Conservation (phyloP, 92 coral and sea anemone genomes). For the Diadumene lineata region DNA sequence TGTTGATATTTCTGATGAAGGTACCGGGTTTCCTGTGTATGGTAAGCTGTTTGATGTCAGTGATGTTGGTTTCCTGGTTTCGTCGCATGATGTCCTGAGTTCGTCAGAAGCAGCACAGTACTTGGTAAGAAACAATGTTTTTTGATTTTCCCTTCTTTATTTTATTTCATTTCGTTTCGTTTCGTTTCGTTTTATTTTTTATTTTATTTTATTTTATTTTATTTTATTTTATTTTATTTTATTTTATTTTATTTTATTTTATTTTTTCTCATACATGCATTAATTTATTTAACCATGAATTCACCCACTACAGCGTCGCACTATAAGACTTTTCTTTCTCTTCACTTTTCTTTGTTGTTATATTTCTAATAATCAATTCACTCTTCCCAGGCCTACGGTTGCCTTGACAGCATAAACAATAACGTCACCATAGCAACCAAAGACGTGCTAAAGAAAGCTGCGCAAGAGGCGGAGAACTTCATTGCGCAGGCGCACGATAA, state of each 20-base stretch:
- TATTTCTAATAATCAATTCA: not conserved
- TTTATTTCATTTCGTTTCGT: not conserved
- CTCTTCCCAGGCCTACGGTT: slow-evolving; percentile 79
- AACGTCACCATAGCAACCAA: slow-evolving; percentile 64
- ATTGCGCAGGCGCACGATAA: slow-evolving; percentile 90
- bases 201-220: not conserved
- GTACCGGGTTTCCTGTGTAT: slow-evolving; percentile 84
- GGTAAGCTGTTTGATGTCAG: slow-evolving; percentile 86
- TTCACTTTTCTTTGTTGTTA: not conserved
- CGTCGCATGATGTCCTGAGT: slow-evolving; percentile 81
- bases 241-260: not conserved
- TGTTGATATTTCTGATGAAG: slow-evolving; percentile 77
- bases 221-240: not conserved
- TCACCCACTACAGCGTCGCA: not conserved
- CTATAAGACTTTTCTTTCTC: not conserved
- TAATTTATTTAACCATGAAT: not conserved
- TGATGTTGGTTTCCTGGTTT: slow-evolving; percentile 73
- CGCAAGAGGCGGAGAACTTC: slow-evolving; percentile 83
- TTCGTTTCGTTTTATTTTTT: not conserved
- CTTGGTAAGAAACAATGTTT: slow-evolving; percentile 38
- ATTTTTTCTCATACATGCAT: not conserved
- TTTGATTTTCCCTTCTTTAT: not conserved
- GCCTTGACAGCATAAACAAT: slow-evolving; percentile 78
- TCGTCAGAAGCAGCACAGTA: slow-evolving; percentile 52
- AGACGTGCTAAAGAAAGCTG: slow-evolving; percentile 58